These are phyloP conservation scores for Strix uralensis DNA, from an alignment of 2,113 vertebrate genomes.

Conservation along the genomic window DNA sequence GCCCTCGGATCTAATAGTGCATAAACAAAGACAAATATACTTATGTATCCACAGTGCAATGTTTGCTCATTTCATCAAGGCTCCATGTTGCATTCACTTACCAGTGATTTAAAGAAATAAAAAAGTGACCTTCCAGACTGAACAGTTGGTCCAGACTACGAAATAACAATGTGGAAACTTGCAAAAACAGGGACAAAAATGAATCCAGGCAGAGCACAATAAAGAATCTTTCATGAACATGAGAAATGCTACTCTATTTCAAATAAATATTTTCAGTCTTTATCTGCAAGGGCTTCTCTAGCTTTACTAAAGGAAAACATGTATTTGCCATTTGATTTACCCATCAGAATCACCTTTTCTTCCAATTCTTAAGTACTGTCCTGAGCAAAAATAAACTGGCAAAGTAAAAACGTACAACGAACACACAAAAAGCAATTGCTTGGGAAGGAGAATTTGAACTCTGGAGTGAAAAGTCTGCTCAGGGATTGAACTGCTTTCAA, in stretches of 20 bases:
- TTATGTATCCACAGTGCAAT: conserved; percentile 69
- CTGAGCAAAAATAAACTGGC: conserved; percentile 38
- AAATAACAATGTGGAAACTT: conserved; percentile 53
- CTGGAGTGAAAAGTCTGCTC: neutral
- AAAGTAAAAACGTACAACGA: neutral
- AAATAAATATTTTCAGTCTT: conserved; percentile 68
- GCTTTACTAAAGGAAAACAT: neutral
- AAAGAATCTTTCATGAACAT: conserved; percentile 31
- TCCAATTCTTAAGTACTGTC: neutral
- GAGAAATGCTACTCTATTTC: conserved; percentile 50
- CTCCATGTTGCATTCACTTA: conserved; percentile 57
- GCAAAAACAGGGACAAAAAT: conserved; percentile 52
- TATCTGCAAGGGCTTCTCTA: neutral
- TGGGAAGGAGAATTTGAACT: neutral
- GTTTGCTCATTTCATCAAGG: conserved; percentile 64
- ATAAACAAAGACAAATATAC: conserved; percentile 60
- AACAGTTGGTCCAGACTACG: conserved; percentile 16
- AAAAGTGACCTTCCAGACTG: conserved; percentile 53
- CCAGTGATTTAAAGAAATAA: conserved; percentile 47
- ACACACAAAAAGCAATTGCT: neutral
- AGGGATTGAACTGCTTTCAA: neutral
- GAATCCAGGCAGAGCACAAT: conserved; percentile 44
- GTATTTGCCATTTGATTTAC: neutral
- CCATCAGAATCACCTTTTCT: neutral
- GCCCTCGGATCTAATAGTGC: conserved; percentile 67